A percentile compares a stretch with the other conserved stretches of the same genome.
These are phyloP conservation scores for Halcyon smyrnensis DNA, from an alignment of 2,797 vertebrate genomes.

Conservation along the genomic window DNA sequence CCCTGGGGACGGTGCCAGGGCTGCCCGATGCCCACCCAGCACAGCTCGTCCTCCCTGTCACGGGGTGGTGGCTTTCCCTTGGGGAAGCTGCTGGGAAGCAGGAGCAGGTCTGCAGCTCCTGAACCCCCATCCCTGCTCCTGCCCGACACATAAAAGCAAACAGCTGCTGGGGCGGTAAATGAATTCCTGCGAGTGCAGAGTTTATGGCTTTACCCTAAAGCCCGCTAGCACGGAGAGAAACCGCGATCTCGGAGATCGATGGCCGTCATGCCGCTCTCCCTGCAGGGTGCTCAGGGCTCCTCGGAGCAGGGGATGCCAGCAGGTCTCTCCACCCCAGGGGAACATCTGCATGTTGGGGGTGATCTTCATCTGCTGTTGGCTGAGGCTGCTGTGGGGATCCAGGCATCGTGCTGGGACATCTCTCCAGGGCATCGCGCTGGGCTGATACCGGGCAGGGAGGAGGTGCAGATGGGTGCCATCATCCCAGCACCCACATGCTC, in stretches of 20 bases:
- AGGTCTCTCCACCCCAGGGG: not conserved
- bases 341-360: rapidly evolving
- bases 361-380: not conserved
- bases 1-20: rapidly evolving
- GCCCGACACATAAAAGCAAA: not conserved
- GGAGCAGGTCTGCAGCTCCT: not conserved
- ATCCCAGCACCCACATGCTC: rapidly evolving
- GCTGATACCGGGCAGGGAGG: not conserved
- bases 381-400: rapidly evolving
- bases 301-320: not conserved
- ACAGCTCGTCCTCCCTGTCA: rapidly evolving
- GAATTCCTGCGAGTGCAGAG: not conserved
- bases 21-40: not conserved
- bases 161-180: not conserved
- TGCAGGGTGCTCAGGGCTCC: not conserved
- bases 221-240: not conserved
- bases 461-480: not conserved
- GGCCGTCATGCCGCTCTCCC: rapidly evolving
- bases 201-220: constrained; percentile 12
- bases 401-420: not conserved
- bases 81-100: not conserved
- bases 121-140: not conserved
- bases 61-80: rapidly evolving
- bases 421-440: not conserved
- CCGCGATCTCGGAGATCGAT: rapidly evolving